phyloP scores from a whole-genome alignment of 2,888 invertebrate genomes.

The Heliconius ethilla region DNA sequence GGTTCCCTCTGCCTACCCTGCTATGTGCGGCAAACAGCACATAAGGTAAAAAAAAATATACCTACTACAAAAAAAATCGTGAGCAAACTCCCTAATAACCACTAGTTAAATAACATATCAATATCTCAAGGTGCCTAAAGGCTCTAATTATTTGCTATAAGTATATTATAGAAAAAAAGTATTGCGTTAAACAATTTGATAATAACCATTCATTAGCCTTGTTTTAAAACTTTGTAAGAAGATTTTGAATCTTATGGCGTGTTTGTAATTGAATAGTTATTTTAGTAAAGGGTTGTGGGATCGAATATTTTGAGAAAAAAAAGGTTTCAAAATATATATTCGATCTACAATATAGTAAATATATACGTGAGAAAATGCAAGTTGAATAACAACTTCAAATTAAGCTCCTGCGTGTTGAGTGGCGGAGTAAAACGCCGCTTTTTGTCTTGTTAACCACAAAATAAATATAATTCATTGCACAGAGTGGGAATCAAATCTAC shows the following conservation, averaged over 20 bases:
- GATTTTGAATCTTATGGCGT: neutral
- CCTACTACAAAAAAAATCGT: neutral
- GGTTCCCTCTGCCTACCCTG: too few species aligned
- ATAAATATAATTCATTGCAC: neutral
- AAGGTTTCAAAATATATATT: too few species aligned
- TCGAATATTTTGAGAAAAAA: too few species aligned
- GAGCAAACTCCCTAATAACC: neutral
- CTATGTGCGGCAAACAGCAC: too few species aligned
- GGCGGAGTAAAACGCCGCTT: too few species aligned
- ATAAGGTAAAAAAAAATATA: too few species aligned
- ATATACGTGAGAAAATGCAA: too few species aligned
- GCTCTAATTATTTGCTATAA: neutral
- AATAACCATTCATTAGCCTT: slow-evolving; percentile 10
- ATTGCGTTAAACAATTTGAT: slow-evolving; percentile 5
- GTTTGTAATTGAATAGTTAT: neutral
- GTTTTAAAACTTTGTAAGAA: neutral
- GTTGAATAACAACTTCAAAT: too few species aligned
- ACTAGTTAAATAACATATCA: slow-evolving; percentile 14
- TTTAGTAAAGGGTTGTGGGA: neutral
- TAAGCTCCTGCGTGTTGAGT: too few species aligned
- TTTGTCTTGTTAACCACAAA: neutral
- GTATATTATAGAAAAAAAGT: neutral
- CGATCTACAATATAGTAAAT: too few species aligned
- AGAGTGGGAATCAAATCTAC: neutral
- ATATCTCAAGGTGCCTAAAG: slow-evolving; percentile 19